Conservation (phyloP, 1,140 invertebrate genomes). For the Parasteatoda tepidariorum region DNA sequence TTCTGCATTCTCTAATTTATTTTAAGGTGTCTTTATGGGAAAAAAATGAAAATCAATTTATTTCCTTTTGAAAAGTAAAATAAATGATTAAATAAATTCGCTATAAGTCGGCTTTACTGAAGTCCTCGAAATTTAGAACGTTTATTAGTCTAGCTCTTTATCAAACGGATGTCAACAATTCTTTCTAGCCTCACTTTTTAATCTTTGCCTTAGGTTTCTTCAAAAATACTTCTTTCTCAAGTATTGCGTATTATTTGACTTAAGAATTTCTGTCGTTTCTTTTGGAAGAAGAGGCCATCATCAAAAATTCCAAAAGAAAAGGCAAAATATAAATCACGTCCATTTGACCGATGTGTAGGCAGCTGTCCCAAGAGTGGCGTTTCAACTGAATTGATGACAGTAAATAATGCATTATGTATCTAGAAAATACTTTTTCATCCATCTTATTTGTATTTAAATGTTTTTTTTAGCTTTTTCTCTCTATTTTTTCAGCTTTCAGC, state of each 20-base stretch:
- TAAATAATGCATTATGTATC: conserved; percentile 57
- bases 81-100: too few species aligned
- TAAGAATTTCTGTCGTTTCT: neutral
- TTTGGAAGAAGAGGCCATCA: neutral
- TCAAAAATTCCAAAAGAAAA: conserved; percentile 41
- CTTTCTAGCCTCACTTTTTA: neutral
- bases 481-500: too few species aligned
- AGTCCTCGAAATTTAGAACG: too few species aligned
- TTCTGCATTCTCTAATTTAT: too few species aligned
- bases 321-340: conserved; percentile 55
- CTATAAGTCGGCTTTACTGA: too few species aligned
- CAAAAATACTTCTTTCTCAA: neutral
- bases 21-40: too few species aligned
- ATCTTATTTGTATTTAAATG: conserved; percentile 57
- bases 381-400: conserved; percentile 52
- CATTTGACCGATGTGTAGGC: conserved; percentile 50
- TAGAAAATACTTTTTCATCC: conserved; percentile 49
- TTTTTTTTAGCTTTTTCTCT: conserved; percentile 3
- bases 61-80: too few species aligned
- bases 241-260: neutral
- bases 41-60: too few species aligned
- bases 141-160: too few species aligned
- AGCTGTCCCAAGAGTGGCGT: conserved; percentile 23
- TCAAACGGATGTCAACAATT: neutral
- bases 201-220: neutral